Base-by-base conservation (phyloP, 2,113 vertebrate genomes). In the Cryptotis parvus region DNA sequence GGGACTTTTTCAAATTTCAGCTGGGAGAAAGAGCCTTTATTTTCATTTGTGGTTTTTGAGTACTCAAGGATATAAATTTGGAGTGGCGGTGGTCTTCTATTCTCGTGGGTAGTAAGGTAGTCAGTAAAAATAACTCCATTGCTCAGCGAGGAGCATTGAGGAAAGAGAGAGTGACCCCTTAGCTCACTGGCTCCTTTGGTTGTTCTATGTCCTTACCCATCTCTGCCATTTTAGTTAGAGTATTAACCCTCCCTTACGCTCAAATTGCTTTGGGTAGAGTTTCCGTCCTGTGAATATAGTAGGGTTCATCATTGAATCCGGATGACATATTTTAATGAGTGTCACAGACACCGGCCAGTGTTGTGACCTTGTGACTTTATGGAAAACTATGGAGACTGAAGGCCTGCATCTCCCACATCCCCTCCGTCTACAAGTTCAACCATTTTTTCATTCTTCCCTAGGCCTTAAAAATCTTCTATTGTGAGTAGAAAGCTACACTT, bases 11-110 rank as follows among this genome's bases (percentile, higher is more conserved):
- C 35, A 61, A 84, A 72, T 84, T 90, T 78, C 4, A 4, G 4
- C 45, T 63, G n/a, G 29, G 52, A 90, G 22, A 77, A 73, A 82
- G 22, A 74, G 10, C 5, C 27, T 69, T 74, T 43, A 78, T 65
- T 80, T 91, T 83, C 29, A 20, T 63, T 11, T 75, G 41, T 89
- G 49, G 20, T 80, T 90, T 29, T 52, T 77, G 66, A 89, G 20
- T 9, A 75, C 24, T 58, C 45, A n/a, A 9, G 16, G 33, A n/a
- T 84, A 49, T 41, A 69, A 45, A 55, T 72, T 15, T 92, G 66
- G 24, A 37, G 5, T 43, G 75, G 41, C 10, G 3, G 39, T 14
- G 65, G 8, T 37, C 58, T 6, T 39, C 4, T 4, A 26, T 29
- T 45, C 66, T 84, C 35, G 65, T 79, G 58, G 49, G 61, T 3